These are phyloP conservation scores for Lepilemur ruficaudatus DNA, from an alignment of 2,797 vertebrate species.

Conservation along the genomic window DNA sequence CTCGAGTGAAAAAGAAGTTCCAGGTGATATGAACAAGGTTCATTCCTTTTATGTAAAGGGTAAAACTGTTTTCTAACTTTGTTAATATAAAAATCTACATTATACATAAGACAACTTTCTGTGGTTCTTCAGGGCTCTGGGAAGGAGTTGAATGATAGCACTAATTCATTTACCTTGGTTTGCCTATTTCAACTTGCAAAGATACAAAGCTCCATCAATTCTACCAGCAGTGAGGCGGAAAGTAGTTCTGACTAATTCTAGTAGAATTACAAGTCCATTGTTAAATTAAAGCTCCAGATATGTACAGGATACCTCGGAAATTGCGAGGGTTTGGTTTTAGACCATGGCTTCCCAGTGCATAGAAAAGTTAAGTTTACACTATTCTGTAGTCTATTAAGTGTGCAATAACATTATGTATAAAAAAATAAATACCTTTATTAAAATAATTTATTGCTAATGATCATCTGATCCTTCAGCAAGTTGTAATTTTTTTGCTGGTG, in stretches of 20 bases:
- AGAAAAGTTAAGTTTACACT: neutral
- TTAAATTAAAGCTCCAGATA: neutral
- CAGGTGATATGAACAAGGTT: neutral
- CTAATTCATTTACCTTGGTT: neutral
- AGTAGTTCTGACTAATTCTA: neutral
- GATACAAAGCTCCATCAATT: neutral
- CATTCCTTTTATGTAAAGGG: neutral
- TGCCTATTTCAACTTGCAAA: neutral
- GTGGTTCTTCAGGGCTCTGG: neutral
- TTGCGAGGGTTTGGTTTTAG: neutral
- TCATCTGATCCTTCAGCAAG: neutral
- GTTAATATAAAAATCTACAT: neutral
- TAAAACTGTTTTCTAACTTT: neutral
- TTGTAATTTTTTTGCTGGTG: neutral
- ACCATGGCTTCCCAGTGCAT: neutral
- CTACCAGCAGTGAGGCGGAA: neutral
- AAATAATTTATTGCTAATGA: neutral
- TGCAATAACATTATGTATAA: neutral
- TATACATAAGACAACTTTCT: neutral
- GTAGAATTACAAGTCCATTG: neutral
- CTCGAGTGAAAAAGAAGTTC: neutral
- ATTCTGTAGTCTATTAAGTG: neutral
- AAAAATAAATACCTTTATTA: neutral
- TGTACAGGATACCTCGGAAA: neutral
- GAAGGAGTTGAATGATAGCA: neutral